These are phyloP conservation scores for Drosophila auraria DNA, from an alignment of 1,140 invertebrate species.

Conservation along the genomic window DNA sequence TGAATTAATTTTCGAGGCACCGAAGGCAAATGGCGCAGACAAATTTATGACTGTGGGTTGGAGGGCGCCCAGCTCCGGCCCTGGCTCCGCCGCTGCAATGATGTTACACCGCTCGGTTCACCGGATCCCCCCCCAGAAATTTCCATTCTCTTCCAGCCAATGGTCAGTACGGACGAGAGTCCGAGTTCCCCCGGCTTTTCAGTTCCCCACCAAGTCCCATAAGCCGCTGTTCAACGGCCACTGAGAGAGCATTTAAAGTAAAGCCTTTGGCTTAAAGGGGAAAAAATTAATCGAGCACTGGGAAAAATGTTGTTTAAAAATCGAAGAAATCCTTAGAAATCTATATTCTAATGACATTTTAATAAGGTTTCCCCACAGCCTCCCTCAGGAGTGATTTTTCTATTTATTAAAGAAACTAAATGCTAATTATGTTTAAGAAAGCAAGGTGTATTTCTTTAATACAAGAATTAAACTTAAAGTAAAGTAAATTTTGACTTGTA, in stretches of 20 bases:
- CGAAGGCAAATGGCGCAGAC: conserved; percentile 65
- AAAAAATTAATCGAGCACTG: background rate
- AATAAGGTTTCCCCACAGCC: background rate
- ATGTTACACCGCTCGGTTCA: conserved; percentile 3
- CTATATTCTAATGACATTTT: background rate
- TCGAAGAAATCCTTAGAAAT: background rate
- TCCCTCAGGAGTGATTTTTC: background rate
- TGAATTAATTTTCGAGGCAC: conserved; percentile 69
- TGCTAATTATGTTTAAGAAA: too few relatives aligned
- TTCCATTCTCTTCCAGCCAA: conserved; percentile 37
- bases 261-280: background rate
- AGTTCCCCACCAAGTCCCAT: background rate
- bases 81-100: conserved; percentile 7
- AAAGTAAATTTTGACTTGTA: background rate
- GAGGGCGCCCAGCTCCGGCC: background rate
- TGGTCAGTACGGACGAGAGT: conserved; percentile 21
- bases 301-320: background rate
- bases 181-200: background rate
- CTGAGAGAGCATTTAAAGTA: conserved; percentile 24
- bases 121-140: conserved; percentile 10
- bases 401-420: too few relatives aligned
- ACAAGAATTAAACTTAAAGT: background rate
- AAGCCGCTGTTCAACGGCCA: conserved; percentile 15
- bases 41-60: conserved; percentile 70
- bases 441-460: too few relatives aligned